Evolutionary conservation across 2,888 invertebrate genomes (phyloP), one percentile per base, ranked within the genome.

Genomic region (Lasiommata megera): DNA sequence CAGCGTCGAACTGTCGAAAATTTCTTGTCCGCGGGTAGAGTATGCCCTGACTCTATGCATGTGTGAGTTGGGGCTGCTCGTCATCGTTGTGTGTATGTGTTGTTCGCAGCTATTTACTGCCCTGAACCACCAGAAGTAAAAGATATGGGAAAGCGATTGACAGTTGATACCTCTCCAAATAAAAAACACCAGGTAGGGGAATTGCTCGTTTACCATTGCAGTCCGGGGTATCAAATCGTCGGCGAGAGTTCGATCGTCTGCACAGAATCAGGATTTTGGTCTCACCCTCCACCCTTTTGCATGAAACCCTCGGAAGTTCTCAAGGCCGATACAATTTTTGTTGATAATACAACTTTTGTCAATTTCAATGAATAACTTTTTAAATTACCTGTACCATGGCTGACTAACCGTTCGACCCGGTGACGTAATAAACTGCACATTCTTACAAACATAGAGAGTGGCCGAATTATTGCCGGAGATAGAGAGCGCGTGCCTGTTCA

Each of bases 251-350:
- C 95, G 62, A 94, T 96, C 67, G 95, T 96, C 44, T 97, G 97
- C 86, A 96, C 96, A 6, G 97, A 97, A 79, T 95, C 94, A 61
- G 97, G 96, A 46, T 95, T 94, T 75, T 97, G 97, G 97, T 96
- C 96, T 1, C 96, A 96, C 79, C 94, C 95, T 17, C 94, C 96
- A 9, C 97, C 97, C 47, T 94, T 95, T 77, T 97, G 97, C 93
- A 69, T 88, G 1, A 80, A 76, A 0, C 85, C 84, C 0, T 78
- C 84, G 0, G 80, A 84, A 36, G 73, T 81, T 9, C 70, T 73
- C 6, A 82, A 82, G 60, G 61, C 82, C 0, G 88, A 88, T 53
- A 88, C 87, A 0, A 88, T 89, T 36, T 82, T 76, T 43, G 71
- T 87, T 41, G 89, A 85, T 50, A 90, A 89, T 44, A 84, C 85